Base-by-base conservation (phyloP, 1,140 invertebrate genomes). In the Thereuonema tuberculata region DNA sequence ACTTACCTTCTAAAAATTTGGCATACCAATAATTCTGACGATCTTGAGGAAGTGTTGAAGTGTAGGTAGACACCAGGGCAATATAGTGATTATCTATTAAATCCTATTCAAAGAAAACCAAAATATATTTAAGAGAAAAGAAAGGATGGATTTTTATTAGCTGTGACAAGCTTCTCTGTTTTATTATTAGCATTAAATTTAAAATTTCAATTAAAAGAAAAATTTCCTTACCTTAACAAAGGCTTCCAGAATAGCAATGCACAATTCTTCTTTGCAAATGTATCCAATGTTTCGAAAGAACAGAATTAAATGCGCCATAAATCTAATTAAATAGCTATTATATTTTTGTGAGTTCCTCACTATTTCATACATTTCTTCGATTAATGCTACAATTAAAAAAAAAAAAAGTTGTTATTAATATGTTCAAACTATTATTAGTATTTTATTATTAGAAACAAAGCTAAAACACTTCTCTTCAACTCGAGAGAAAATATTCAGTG, bases 301-400 rank as follows among this genome's bases (percentile, higher is more conserved):
- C 0, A 95, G 74, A 15, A 92, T 80, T 20, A 97, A 72, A 74
- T 97, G 92, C 0, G 89, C 83, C 67, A 89, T 75, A 63, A 93
- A 89, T 64, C 90, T 76, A 21, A 89, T 66, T 53, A 88, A 81
- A 61, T 86, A 82, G 0, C 65, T 57, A 12, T 69, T 64, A 3
- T 53, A 49, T 2, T 60, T 46, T 20, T 53, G 43, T 3, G 70
- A 65, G 48, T 66, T 65, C 23, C 63, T 60, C 12, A 71, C 60
- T 72, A 71, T 74, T 23, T 65, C 71, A 26, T 78, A 74, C 68
- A 87, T 78, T 47, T 79, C 74, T 57, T 80, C 76, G 65, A 87
- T 72, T 25, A 88, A 67, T 37, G 63, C 73, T 72, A 53, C 14
- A 58, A 53, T 27, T n/a, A 53, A 24, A 47, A 46, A 31, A 54